phyloP scores from a whole-genome alignment of 2,888 invertebrate genomes.

The Troglohyphantes excavatus region DNA sequence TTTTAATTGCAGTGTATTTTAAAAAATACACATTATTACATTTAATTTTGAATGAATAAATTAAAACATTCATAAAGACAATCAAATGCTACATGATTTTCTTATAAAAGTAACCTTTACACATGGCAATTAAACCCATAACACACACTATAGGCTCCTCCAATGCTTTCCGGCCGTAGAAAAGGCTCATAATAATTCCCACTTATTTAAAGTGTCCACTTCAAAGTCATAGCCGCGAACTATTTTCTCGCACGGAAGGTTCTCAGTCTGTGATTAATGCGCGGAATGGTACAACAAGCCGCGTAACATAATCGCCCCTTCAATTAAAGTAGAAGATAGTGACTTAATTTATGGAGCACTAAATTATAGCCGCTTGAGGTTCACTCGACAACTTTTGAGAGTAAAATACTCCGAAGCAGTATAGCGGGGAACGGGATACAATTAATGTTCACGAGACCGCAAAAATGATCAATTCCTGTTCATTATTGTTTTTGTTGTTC shows the following conservation, averaged over 20 bases:
- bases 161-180: too few relatives aligned
- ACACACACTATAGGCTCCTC: too few relatives aligned
- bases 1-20: too few relatives aligned
- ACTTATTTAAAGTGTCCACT: conserved; percentile 41
- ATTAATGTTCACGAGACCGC: conserved; percentile 53
- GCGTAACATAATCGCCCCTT: conserved; percentile 71
- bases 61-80: too few relatives aligned
- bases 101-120: too few relatives aligned
- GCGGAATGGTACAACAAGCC: conserved; percentile 61
- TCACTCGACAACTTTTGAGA: conserved; percentile 66
- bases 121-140: too few relatives aligned
- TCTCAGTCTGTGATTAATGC: conserved; percentile 61
- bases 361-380: conserved; percentile 68
- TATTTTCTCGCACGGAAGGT: conserved; percentile 23
- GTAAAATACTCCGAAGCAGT: background rate
- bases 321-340: conserved; percentile 71
- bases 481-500: conserved; percentile 47
- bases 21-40: too few relatives aligned
- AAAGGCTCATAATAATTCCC: conserved; percentile 38
- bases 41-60: too few relatives aligned
- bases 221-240: conserved; percentile 34
- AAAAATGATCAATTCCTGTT: conserved; percentile 42
- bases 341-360: conserved; percentile 73
- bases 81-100: too few relatives aligned
- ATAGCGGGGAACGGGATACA: conserved; percentile 15